phyloP scores from a whole-genome alignment of 1,140 invertebrate species.

The Bombus breviceps region DNA sequence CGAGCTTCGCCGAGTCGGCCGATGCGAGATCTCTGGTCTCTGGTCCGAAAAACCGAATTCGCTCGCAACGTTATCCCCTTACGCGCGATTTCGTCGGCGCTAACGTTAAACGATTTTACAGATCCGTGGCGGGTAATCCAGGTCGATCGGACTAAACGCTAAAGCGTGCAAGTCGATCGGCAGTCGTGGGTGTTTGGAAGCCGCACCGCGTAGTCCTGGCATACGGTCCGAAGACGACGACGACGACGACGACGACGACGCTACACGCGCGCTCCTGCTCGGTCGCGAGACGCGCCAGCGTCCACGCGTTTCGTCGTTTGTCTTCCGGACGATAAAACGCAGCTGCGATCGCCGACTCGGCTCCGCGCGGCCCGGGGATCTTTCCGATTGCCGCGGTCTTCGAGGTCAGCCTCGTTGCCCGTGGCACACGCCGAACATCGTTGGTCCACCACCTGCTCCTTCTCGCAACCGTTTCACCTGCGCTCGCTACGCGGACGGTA shows the following conservation, averaged over 20 bases:
- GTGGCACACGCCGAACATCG: constrained; percentile 66
- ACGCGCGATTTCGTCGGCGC: too few species aligned
- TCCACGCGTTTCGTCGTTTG: constrained; percentile 24
- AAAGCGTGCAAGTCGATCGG: too few species aligned
- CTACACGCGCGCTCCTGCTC: not conserved
- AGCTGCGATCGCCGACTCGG: constrained; percentile 68
- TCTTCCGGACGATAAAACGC: constrained; percentile 67
- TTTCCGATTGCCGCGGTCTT: constrained; percentile 67
- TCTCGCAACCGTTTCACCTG: constrained; percentile 75
- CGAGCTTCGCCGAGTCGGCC: too few species aligned
- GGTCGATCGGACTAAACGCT: not conserved
- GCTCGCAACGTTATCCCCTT: too few species aligned
- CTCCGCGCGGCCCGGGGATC: constrained; percentile 64
- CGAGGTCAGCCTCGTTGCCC: constrained; percentile 67
- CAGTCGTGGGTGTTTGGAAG: not conserved
- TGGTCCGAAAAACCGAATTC: too few species aligned
- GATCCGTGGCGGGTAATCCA: too few species aligned
- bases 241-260: not conserved
- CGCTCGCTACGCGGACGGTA: constrained; percentile 60
- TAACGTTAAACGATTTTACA: accelerated
- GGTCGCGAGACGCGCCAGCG: too few species aligned
- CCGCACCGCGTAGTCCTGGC: not conserved
- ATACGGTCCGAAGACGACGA: not conserved
- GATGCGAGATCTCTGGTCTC: too few species aligned
- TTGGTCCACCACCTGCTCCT: constrained; percentile 78